These are phyloP conservation scores for Scleropages formosus DNA, from an alignment of 2,797 vertebrate genomes.

Conservation along the genomic window DNA sequence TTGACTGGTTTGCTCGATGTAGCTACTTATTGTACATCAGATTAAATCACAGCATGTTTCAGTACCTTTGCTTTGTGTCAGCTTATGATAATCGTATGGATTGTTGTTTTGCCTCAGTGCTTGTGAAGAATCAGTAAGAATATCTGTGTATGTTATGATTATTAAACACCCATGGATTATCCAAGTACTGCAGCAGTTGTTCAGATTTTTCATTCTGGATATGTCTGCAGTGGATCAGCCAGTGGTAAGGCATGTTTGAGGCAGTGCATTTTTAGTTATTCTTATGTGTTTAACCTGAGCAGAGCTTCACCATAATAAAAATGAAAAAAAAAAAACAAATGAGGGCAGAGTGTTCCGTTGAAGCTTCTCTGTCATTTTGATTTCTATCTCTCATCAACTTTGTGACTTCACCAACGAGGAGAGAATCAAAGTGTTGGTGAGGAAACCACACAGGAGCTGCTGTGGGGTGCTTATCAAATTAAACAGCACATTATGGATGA, in stretches of 20 bases:
- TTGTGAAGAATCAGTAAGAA: constrained; percentile 22
- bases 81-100: constrained; percentile 2
- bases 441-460: constrained; percentile 2
- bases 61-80: background rate
- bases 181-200: background rate
- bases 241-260: background rate
- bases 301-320: constrained; percentile 25
- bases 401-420: constrained; percentile 28
- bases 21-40: constrained; percentile 12
- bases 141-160: constrained; percentile 6
- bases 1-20: background rate
- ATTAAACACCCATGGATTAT: constrained; percentile 17
- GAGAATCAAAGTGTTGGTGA: constrained; percentile 28
- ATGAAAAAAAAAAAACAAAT: too few species aligned
- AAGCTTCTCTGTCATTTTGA: constrained; percentile 10
- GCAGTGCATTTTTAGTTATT: background rate
- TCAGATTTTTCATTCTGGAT: background rate
- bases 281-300: background rate
- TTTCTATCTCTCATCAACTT: constrained; percentile 1
- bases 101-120: constrained; percentile 15
- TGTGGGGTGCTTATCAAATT: constrained; percentile 22
- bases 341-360: background rate
- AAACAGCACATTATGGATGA: constrained; percentile 25
- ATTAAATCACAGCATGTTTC: constrained; percentile 15
- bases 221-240: background rate